Evolutionary conservation across 2,888 invertebrate genomes (phyloP), one percentile per base, ranked within the genome.

Genomic region (Apamea monoglypha): DNA sequence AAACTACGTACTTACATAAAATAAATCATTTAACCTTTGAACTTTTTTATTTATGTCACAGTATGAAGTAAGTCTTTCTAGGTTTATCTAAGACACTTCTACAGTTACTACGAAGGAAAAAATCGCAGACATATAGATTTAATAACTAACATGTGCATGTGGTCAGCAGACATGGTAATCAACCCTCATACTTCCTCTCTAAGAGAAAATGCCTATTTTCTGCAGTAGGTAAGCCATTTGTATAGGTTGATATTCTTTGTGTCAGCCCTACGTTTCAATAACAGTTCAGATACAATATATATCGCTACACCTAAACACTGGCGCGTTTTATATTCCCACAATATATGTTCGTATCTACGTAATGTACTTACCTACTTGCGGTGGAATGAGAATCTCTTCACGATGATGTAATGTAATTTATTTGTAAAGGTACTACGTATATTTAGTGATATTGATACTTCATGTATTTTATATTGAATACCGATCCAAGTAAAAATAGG

Each of bases 241-340:
- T 29, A 32, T 4, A 29, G 21, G 5, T 6, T 56, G 29, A 14
- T 44, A 44, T 47, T 29, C 21, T 40, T 47, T 36, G 66, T 63
- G 25, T 2, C 83, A 88, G 47, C 89, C 88, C 89, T 88, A 81
- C 16, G n/a, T 47, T 80, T 71, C 78, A 80, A 81, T 85, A 83
- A 79, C 76, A 74, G 78, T 73, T 76, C 63, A 74, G 74, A 77
- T 75, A 84, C 80, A 83, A 84, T 81, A 87, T 81, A 89, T 77
- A 71, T 72, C 64, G 78, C n/a, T 81, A 74, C 81, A 78, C 67
- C 82, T 86, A 88, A 85, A 89, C 84, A 87, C 74, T 82, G 80
- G 47, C 77, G 69, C 75, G 81, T 85, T 85, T 81, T 85, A 82
- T 88, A 80, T 89, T 80, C 72, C 80, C 76, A 68, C 80, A 77